phyloP scores from a whole-genome alignment of 2,888 invertebrate genomes.

The Sycophila texana region DNA sequence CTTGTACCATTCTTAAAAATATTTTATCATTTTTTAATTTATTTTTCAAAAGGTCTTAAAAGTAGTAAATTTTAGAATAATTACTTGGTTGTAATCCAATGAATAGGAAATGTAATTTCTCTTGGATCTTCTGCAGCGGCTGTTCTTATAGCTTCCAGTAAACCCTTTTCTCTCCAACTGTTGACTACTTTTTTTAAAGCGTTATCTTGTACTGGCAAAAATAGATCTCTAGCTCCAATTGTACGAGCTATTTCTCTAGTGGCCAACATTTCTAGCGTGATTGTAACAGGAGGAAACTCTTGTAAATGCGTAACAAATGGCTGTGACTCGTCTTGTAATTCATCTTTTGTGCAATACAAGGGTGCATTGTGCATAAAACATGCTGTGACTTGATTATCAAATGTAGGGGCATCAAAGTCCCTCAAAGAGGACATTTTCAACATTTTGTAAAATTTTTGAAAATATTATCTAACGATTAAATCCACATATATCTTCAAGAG shows the following conservation, averaged over 20 bases:
- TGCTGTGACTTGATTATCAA: constrained; percentile 63
- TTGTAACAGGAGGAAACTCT: constrained; percentile 83
- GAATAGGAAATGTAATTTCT: constrained; percentile 77
- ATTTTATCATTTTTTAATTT: constrained; percentile 62
- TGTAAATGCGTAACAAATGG: constrained; percentile 73
- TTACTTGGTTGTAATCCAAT: constrained; percentile 72
- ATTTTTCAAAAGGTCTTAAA: constrained; percentile 1
- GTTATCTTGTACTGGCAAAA: constrained; percentile 83
- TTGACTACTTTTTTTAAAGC: constrained; percentile 85
- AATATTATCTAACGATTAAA: too few species aligned
- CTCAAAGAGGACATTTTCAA: constrained; percentile 66
- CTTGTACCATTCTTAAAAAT: constrained; percentile 60
- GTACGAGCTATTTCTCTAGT: constrained; percentile 78
- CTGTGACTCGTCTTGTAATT: constrained; percentile 67
- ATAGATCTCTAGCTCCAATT: constrained; percentile 76
- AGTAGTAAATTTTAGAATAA: not conserved
- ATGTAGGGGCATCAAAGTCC: constrained; percentile 65
- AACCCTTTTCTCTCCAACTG: constrained; percentile 86
- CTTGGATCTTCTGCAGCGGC: constrained; percentile 78
- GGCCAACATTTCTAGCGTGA: constrained; percentile 81
- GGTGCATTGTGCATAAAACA: constrained; percentile 61
- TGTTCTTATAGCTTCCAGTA: constrained; percentile 82
- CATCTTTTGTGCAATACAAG: constrained; percentile 64
- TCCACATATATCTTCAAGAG: too few species aligned
- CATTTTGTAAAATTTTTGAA: constrained; percentile 58